phyloP scores from a whole-genome alignment of 2,113 vertebrate genomes.

The Spheniscus mendiculus region DNA sequence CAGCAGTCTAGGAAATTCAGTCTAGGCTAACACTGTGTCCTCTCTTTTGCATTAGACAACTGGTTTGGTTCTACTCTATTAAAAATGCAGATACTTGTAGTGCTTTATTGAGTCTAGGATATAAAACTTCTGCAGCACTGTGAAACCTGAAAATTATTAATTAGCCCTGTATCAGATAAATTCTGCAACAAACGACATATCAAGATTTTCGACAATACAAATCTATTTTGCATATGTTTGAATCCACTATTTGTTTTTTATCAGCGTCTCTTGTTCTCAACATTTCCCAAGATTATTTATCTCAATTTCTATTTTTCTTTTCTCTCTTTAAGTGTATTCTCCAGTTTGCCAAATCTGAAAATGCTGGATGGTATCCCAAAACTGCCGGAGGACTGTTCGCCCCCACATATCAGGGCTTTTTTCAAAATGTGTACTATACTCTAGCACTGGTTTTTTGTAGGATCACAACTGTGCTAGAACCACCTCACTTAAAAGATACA shows the following conservation, averaged over 20 bases:
- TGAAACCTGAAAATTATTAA: neutral
- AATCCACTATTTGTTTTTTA: neutral
- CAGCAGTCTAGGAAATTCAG: neutral
- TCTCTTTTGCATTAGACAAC: neutral
- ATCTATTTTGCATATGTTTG: neutral
- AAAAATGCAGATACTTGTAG: neutral
- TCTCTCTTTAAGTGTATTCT: conserved; percentile 84
- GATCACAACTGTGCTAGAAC: neutral
- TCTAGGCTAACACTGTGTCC: neutral
- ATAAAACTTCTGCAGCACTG: neutral
- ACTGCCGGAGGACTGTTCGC: conserved; percentile 84
- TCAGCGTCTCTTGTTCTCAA: neutral
- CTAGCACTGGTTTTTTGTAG: conserved; percentile 59
- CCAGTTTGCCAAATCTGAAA: conserved; percentile 93
- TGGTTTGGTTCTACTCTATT: neutral
- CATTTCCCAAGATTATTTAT: neutral
- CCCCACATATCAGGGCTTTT: conserved; percentile 61
- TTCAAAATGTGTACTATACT: conserved; percentile 84
- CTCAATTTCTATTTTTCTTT: neutral
- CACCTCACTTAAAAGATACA: neutral
- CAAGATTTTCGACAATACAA: neutral
- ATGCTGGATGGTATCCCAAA: conserved; percentile 89
- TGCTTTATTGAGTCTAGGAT: neutral
- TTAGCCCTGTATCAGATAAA: neutral
- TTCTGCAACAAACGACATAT: neutral